Evolutionary conservation across 1,140 invertebrate species (phyloP).

Genomic region (Stenopsyche tienmushanensis): DNA sequence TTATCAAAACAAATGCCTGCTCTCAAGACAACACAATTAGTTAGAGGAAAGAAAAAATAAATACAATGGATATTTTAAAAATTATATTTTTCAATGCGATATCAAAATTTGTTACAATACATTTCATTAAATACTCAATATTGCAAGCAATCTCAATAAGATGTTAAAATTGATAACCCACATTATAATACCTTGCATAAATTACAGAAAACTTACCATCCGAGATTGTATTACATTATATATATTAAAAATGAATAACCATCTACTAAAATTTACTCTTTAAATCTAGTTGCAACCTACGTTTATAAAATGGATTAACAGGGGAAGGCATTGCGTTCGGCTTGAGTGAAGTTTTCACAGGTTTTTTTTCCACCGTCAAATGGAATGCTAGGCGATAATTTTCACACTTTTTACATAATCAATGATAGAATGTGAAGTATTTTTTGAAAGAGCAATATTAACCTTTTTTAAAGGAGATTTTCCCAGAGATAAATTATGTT

Average conservation of each 20-base stretch:
- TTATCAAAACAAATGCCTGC: too few species aligned
- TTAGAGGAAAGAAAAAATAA: too few species aligned
- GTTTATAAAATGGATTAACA: conserved; percentile 73
- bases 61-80: too few species aligned
- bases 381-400: conserved; percentile 68
- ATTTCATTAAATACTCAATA: too few species aligned
- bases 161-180: too few species aligned
- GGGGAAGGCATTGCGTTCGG: conserved; percentile 65
- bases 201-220: too few species aligned
- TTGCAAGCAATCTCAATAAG: too few species aligned
- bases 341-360: conserved; percentile 69
- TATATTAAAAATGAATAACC: background rate
- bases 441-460: conserved; percentile 66
- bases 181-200: too few species aligned
- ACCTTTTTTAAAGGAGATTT: conserved; percentile 52
- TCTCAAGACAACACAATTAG: too few species aligned
- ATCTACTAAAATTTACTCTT: conserved; percentile 6
- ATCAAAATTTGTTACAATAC: too few species aligned
- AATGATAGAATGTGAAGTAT: conserved; percentile 64
- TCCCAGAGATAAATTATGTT: conserved; percentile 24
- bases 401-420: conserved; percentile 70
- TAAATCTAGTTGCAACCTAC: conserved; percentile 46
- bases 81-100: too few species aligned
- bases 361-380: conserved; percentile 69
- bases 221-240: too few species aligned